phyloP scores from a whole-genome alignment of 2,797 vertebrate species.

The Notamacropus eugenii region DNA sequence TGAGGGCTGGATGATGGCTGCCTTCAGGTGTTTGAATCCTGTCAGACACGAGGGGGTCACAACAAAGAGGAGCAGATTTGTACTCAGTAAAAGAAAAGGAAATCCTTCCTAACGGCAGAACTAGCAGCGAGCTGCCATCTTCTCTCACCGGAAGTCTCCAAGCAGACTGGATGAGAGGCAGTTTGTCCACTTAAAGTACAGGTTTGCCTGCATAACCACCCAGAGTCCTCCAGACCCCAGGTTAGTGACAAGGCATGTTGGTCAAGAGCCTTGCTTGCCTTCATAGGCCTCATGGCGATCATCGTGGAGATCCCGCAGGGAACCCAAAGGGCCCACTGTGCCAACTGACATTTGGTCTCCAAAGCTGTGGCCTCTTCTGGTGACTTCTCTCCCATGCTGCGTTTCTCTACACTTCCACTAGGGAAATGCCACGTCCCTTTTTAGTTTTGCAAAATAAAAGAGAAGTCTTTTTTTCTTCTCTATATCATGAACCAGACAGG shows the following conservation, averaged over 20 bases:
- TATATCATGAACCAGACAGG: not conserved
- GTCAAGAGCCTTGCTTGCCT: too few species aligned
- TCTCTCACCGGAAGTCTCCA: not conserved
- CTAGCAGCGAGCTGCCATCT: not conserved
- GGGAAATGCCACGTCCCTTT: conserved; percentile 37
- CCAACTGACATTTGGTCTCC: not conserved
- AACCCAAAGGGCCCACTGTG: not conserved
- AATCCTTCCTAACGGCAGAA: not conserved
- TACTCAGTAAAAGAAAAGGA: not conserved
- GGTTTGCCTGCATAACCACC: too few species aligned
- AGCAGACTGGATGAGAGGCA: not conserved
- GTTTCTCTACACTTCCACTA: not conserved
- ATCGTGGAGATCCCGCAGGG: too few species aligned
- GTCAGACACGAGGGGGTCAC: too few species aligned
- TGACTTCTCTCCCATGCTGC: not conserved
- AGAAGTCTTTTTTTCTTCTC: conserved; percentile 35
- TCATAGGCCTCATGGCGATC: too few species aligned
- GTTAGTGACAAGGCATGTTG: too few species aligned
- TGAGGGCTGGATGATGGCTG: not conserved
- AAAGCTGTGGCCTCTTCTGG: not conserved
- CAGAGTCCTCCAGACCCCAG: not conserved
- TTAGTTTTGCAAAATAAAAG: conserved; percentile 48
- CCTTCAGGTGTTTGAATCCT: not conserved
- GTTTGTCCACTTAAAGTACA: not conserved
- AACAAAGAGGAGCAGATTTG: too few species aligned